Base-by-base conservation (phyloP, 2,888 invertebrate genomes). In the Orchesellides sinensis region DNA sequence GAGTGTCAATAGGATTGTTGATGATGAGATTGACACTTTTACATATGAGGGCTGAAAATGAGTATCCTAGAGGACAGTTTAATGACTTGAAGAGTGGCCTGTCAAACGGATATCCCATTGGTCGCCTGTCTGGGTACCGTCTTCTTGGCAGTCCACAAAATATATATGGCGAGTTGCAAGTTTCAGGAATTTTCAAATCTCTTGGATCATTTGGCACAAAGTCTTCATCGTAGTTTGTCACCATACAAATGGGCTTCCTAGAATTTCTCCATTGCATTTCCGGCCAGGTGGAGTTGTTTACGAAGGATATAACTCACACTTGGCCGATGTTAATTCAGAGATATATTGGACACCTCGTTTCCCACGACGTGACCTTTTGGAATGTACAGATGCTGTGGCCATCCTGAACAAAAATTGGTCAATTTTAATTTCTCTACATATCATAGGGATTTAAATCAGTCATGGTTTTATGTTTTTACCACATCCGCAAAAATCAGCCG, bases 371-470 rank as follows among this genome's bases (percentile, higher is more conserved):
- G n/a, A n/a, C n/a, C n/a, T n/a, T n/a, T n/a, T n/a, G n/a, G 94
- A 47, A 95, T 87, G 8, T 96, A 92, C 92, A 96, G 92, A 90
- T 96, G 95, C 84, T 95, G 94, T 0, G 96, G 96, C 95, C 96
- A 96, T 35, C 88, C 68, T 77, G 14, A 17, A 23, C 2, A 56
- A 5, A 66, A n/a, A n/a, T n/a, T n/a, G n/a, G n/a, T n/a, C n/a
- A n/a, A n/a, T n/a, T n/a, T n/a, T n/a, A n/a, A n/a, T n/a, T n/a
- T n/a, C n/a, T n/a, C n/a, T n/a, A n/a, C n/a, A n/a, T n/a, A n/a
- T n/a, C n/a, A n/a, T n/a, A n/a, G n/a, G 21, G 12, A 49, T 40
- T 45, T 27, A 19, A 27, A 14, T 47, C 8, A 47, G 3, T n/a
- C n/a, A n/a, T n/a, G n/a, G n/a, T n/a, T n/a, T n/a, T n/a, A n/a